Base-by-base conservation (phyloP, 2,888 invertebrate species). In the Dyspetes luteomarginatus region DNA sequence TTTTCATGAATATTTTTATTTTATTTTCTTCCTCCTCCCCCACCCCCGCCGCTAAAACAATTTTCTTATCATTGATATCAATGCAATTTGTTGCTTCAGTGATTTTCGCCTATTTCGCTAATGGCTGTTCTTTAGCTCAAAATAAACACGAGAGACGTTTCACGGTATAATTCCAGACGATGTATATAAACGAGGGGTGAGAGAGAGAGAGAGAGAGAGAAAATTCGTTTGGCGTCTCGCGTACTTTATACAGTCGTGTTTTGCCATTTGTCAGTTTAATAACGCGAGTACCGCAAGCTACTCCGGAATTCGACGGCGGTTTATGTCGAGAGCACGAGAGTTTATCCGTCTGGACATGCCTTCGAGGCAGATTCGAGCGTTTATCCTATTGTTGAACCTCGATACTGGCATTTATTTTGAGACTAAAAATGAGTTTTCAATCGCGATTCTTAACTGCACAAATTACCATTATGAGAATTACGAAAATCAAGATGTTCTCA, bases 241-340 rank as follows among this genome's bases (percentile, higher is more conserved):
- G 12, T 43, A 4, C 15, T 48, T 69, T 36, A 9, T 24, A 17
- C 12, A 43, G 28, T 24, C 52, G 60, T 67, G 52, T 73, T 67
- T 67, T 52, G 30, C 60, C 58, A 60, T 67, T 78, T 62, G 65
- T 60, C 52, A 67, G 60, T 52, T 78, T 43, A 60, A 60, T 41
- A 52, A 60, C 24, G 15, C 41, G 43, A 7, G 15, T 50, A 26
- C 50, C n/a, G n/a, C 17, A 64, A 71, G 65, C 71, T 30, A 64
- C 52, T 58, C 58, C 72, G 45, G 24, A 72, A 78, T 78, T 68
- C 73, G 73, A 68, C 62, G 45, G 12, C 17, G 9, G 5, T 26
- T 4, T 19, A 28, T 19, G 64, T 4, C 19, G 22, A 12, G 22
- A 52, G 60, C 65, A 30, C 12, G 45, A 36, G 7, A 36, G 7